These are phyloP conservation scores for Melitaea cinxia DNA, from an alignment of 1,140 invertebrate genomes.

Conservation along the genomic window DNA sequence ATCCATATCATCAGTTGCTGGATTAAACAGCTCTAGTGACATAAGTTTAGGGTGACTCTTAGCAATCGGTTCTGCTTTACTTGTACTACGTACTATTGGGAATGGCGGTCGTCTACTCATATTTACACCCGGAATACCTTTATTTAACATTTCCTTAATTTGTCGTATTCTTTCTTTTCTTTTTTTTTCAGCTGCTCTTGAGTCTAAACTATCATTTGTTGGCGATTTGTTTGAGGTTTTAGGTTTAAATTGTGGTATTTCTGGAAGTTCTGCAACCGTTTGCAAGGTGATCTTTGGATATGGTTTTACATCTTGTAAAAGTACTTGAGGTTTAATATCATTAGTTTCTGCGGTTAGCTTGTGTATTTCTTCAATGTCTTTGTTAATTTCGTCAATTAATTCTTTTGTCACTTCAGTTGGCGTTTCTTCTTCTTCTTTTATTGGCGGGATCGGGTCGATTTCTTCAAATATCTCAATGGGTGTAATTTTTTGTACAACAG, in stretches of 20 bases:
- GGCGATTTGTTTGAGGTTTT: conserved; percentile 63
- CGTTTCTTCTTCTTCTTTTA: conserved; percentile 73
- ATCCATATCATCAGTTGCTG: conserved; percentile 94
- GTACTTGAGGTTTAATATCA: conserved; percentile 67
- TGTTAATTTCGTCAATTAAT: conserved; percentile 78
- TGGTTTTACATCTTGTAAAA: conserved; percentile 78
- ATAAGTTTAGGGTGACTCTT: conserved; percentile 86
- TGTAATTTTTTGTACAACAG: conserved; percentile 52
- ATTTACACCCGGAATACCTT: conserved; percentile 66
- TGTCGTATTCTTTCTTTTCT: conserved; percentile 84
- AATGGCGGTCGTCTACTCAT: conserved; percentile 84
- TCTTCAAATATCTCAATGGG: conserved; percentile 68
- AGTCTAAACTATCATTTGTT: conserved; percentile 66
- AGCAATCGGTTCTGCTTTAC: conserved; percentile 75
- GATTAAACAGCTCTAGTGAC: conserved; percentile 93
- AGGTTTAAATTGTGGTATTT: conserved; percentile 83
- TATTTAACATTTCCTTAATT: conserved; percentile 85
- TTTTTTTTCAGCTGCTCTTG: conserved; percentile 70
- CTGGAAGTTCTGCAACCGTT: conserved; percentile 82
- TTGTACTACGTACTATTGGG: conserved; percentile 84
- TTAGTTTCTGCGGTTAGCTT: conserved; percentile 78
- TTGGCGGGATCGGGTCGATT: conserved; percentile 67
- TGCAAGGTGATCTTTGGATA: conserved; percentile 83
- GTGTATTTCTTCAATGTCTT: conserved; percentile 80
- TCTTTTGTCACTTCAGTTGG: conserved; percentile 68